Conservation (phyloP, 1,140 invertebrate genomes). For the Drosophila novamexicana region DNA sequence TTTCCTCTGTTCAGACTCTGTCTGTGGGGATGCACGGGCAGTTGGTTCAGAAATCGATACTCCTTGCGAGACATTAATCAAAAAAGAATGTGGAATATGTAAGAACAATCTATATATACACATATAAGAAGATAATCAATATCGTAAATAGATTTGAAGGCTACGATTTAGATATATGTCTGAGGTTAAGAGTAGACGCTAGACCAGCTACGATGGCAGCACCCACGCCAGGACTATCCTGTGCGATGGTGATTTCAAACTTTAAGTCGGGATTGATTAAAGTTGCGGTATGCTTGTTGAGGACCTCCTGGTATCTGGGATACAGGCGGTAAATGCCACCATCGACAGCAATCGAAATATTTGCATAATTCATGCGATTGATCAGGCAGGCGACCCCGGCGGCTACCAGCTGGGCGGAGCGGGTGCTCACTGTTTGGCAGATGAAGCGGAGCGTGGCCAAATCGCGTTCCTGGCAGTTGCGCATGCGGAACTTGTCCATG, state of each 20-base stretch:
- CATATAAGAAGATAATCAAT: background rate
- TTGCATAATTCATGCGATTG: constrained; percentile 93
- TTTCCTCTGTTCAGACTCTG: no score
- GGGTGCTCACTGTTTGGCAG: constrained; percentile 93
- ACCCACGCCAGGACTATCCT: constrained; percentile 64
- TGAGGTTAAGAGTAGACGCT: background rate
- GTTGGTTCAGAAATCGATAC: no score
- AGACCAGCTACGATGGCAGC: constrained; percentile 63
- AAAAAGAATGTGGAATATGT: no score
- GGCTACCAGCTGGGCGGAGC: constrained; percentile 96
- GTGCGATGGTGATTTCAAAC: constrained; percentile 47
- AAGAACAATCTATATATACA: no score
- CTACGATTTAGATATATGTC: no score
- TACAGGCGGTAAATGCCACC: constrained; percentile 99
- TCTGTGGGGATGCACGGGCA: no score
- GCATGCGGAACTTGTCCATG: constrained; percentile 92
- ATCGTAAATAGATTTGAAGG: background rate
- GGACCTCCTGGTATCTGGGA: constrained; percentile 85
- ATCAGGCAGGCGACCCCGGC: constrained; percentile 92
- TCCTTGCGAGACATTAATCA: no score
- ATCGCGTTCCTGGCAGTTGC: constrained; percentile 92
- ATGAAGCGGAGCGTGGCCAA: constrained; percentile 94
- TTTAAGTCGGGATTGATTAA: constrained; percentile 19
- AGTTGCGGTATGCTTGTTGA: constrained; percentile 29
- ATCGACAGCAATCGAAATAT: constrained; percentile 97